Percentiles rank a stretch among this genome's conserved stretches.
Conservation (phyloP, 2,888 invertebrate species). For the Pterostichus madidus region DNA sequence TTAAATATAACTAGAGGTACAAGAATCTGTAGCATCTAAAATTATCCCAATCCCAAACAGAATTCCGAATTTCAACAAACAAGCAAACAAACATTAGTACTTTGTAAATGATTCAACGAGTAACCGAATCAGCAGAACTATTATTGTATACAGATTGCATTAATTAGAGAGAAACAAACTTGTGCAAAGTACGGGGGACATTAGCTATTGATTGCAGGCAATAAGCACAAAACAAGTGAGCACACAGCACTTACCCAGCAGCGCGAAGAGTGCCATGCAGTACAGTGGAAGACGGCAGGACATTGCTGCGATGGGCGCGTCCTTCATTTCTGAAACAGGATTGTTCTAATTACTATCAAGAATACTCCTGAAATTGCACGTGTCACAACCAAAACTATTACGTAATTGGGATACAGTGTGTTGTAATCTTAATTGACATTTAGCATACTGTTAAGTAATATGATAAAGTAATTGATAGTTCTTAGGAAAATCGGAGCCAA, state of each 20-base stretch:
- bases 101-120: conserved; percentile 21
- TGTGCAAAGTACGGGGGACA: conserved; percentile 32
- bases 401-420: too few species aligned
- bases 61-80: conserved; percentile 1
- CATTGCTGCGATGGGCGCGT: not conserved
- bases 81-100: conserved; percentile 21
- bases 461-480: too few species aligned
- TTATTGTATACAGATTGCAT: conserved; percentile 49
- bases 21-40: too few species aligned
- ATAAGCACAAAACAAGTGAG: conserved; percentile 29
- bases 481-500: too few species aligned
- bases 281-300: conserved; percentile 5
- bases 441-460: too few species aligned
- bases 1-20: too few species aligned
- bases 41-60: not conserved
- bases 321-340: conserved; percentile 33
- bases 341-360: not conserved
- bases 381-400: too few species aligned
- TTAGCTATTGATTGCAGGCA: conserved; percentile 53
- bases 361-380: too few species aligned
- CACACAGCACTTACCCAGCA: conserved; percentile 32
- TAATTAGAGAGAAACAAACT: conserved; percentile 46
- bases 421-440: too few species aligned
- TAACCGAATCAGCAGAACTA: conserved; percentile 42
- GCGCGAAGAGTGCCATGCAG: conserved; percentile 1